Evolutionary conservation across 2,113 vertebrate species (phyloP).

Genomic region (Dascyllus trimaculatus): DNA sequence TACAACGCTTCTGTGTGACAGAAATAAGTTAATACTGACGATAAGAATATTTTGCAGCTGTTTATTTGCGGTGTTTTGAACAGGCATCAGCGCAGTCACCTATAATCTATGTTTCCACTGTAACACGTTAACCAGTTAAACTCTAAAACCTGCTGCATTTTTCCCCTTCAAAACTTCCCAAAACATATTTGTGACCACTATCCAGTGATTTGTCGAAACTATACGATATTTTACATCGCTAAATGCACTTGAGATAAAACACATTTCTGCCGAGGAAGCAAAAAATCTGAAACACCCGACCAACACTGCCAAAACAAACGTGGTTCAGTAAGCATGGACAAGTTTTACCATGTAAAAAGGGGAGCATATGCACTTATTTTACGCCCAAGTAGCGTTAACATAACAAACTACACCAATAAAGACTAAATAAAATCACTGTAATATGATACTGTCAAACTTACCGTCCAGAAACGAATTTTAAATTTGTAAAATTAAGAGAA

Average conservation of each 20-base stretch:
- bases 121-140: too few species aligned
- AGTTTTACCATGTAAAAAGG: not conserved
- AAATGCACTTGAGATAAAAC: not conserved
- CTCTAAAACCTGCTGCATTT: too few species aligned
- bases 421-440: fast-evolving
- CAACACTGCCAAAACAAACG: slow-evolving; percentile 59
- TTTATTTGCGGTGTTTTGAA: too few species aligned
- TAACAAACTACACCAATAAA: fast-evolving
- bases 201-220: not conserved
- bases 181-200: not conserved
- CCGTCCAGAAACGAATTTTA: slow-evolving; percentile 16
- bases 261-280: not conserved
- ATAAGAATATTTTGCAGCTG: too few species aligned
- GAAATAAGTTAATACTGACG: too few species aligned
- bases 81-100: too few species aligned
- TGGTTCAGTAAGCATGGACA: slow-evolving; percentile 45
- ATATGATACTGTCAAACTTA: slow-evolving; percentile 13
- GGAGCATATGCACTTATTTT: not conserved
- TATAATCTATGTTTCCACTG: too few species aligned
- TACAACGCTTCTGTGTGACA: too few species aligned
- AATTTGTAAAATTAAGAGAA: not conserved
- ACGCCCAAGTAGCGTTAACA: not conserved
- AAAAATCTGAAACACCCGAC: not conserved
- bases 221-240: too few species aligned
- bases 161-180: too few species aligned